phyloP scores from a whole-genome alignment of 1,140 invertebrate species.

The fruit fly (Drosophila melanogaster) region DNA sequence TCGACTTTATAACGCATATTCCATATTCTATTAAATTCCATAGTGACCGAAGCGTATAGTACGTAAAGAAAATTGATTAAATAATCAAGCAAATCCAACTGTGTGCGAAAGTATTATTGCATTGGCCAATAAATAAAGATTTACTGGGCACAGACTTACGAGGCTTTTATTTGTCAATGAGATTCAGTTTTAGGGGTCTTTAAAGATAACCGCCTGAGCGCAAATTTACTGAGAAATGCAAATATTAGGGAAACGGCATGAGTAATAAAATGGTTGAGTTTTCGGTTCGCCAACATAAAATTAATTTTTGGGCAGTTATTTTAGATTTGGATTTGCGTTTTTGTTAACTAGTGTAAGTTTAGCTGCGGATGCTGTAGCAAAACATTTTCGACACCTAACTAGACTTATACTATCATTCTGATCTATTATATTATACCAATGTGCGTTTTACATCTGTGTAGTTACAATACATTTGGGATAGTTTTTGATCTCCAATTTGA shows the following conservation, averaged over 20 bases:
- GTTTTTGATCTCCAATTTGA: slow-evolving; percentile 2
- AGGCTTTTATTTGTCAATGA: slow-evolving; percentile 5
- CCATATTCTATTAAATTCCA: background rate
- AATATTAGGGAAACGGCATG: background rate
- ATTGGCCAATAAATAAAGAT: slow-evolving; percentile 8
- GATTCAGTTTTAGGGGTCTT: slow-evolving; percentile 1
- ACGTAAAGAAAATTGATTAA: slow-evolving; percentile 7
- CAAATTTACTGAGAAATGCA: background rate
- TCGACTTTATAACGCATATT: background rate
- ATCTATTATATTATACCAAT: background rate
- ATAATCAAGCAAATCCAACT: slow-evolving; percentile 6
- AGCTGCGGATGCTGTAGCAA: background rate
- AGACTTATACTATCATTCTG: background rate
- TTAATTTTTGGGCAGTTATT: background rate
- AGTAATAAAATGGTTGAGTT: background rate
- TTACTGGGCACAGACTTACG: slow-evolving; percentile 5
- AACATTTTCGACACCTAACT: background rate
- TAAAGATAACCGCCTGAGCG: slow-evolving; percentile 5
- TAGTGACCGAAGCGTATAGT: background rate
- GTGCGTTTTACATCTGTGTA: background rate
- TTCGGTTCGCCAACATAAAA: background rate
- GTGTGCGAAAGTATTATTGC: slow-evolving; percentile 10
- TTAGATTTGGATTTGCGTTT: background rate
- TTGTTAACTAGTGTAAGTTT: slow-evolving; percentile 7
- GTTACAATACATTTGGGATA: background rate